These are phyloP conservation scores for Pammene aurita DNA, from an alignment of 2,888 invertebrate genomes.

Conservation along the genomic window DNA sequence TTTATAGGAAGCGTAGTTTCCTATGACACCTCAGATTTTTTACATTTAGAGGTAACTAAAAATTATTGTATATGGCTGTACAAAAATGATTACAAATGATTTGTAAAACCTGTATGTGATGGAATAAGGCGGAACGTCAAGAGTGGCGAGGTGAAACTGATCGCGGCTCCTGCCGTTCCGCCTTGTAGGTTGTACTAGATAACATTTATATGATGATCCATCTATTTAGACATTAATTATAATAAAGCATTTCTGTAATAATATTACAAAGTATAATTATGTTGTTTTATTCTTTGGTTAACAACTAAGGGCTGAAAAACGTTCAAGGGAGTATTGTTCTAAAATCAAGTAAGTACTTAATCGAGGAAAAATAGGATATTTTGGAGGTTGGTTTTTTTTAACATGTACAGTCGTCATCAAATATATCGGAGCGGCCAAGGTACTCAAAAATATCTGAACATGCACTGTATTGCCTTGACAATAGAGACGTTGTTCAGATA, in stretches of 20 bases:
- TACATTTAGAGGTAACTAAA: slow-evolving; percentile 83
- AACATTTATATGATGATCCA: slow-evolving; percentile 85
- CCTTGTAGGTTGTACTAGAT: slow-evolving; percentile 82
- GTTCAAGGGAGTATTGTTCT: background rate
- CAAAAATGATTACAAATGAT: slow-evolving; percentile 82
- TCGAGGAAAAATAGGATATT: too few relatives aligned
- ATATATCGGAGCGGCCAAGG: too few relatives aligned
- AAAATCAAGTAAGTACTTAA: background rate
- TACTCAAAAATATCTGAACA: too few relatives aligned
- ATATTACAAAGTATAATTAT: slow-evolving; percentile 79
- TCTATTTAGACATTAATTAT: slow-evolving; percentile 86
- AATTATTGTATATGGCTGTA: slow-evolving; percentile 85
- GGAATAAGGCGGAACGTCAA: slow-evolving; percentile 72
- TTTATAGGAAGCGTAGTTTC: slow-evolving; percentile 83
- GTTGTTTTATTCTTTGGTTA: slow-evolving; percentile 64
- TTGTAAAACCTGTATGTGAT: slow-evolving; percentile 82
- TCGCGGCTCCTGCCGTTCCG: slow-evolving; percentile 70
- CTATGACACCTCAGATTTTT: slow-evolving; percentile 82
- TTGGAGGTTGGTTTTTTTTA: too few relatives aligned
- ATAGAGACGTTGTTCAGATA: too few relatives aligned
- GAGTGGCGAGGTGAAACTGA: slow-evolving; percentile 63
- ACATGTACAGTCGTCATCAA: too few relatives aligned
- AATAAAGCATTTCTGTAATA: slow-evolving; percentile 87
- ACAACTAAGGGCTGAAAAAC: background rate
- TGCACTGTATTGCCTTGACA: too few relatives aligned